Conservation (phyloP, 2,113 vertebrate genomes). For the Megaceryle maxima region DNA sequence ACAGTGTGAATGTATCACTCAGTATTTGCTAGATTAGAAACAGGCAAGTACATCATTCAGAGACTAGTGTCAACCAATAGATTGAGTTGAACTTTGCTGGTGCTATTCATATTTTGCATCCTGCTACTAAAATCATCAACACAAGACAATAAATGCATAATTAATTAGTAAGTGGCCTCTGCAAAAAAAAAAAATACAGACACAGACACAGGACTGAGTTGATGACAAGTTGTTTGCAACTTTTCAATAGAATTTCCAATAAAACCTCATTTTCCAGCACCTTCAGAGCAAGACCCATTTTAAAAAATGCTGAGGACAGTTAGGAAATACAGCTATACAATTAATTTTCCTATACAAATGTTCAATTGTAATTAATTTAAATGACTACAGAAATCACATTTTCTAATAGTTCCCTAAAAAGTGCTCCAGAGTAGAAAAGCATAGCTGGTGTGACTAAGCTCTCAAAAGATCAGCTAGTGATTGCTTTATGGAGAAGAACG, state of each 20-base stretch:
- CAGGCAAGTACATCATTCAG: not conserved
- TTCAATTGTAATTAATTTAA: not conserved
- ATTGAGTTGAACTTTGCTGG: not conserved
- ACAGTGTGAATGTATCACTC: not conserved
- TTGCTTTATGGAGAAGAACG: not conserved
- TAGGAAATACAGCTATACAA: not conserved
- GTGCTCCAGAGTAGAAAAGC: not conserved
- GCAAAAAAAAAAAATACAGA: not conserved
- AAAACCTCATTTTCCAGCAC: not conserved
- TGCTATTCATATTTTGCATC: not conserved
- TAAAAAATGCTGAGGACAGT: not conserved
- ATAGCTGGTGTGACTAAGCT: constrained; percentile 12
- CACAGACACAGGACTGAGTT: not conserved
- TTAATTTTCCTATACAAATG: not conserved
- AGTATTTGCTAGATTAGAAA: not conserved
- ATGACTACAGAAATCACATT: not conserved
- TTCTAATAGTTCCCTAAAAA: constrained; percentile 20
- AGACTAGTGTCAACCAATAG: not conserved
- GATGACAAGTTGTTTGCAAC: not conserved
- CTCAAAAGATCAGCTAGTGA: not conserved
- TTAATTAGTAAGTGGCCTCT: not conserved
- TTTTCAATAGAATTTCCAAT: not conserved
- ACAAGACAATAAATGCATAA: not conserved
- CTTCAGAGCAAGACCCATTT: not conserved
- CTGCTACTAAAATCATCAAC: not conserved